Evolutionary conservation across 2,888 invertebrate genomes (phyloP).

Genomic region (Steinernema hermaphroditum): DNA sequence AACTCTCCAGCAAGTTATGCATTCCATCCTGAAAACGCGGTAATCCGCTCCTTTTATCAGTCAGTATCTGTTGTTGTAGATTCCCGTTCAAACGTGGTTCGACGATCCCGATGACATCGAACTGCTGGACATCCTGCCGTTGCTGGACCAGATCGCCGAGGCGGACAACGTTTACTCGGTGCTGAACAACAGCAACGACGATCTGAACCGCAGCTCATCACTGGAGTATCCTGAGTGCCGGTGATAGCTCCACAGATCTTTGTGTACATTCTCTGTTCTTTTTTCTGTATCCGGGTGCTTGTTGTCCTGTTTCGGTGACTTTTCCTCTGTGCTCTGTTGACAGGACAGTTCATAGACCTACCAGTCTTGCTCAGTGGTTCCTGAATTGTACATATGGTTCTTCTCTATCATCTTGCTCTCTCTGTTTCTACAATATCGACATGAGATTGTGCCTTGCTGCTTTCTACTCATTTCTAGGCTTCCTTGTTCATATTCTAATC

Average conservation of each 20-base stretch:
- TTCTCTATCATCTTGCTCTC: background rate
- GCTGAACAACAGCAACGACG: conserved; percentile 35
- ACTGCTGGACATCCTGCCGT: conserved; percentile 91
- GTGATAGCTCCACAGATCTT: background rate
- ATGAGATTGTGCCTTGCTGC: conserved; percentile 18
- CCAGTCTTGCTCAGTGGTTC: conserved; percentile 14
- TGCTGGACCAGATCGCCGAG: conserved; percentile 93
- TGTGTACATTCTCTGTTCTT: conserved; percentile 3
- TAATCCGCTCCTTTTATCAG: conserved; percentile 73
- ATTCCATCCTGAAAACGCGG: conserved; percentile 99
- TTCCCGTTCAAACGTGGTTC: conserved; percentile 99
- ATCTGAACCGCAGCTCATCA: conserved; percentile 22
- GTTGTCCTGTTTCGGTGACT: background rate
- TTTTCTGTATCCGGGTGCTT: conserved; percentile 9
- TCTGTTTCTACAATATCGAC: background rate
- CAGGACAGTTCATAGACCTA: conserved; percentile 6
- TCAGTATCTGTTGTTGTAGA: conserved; percentile 69
- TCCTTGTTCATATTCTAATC: background rate
- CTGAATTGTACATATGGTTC: conserved; percentile 5
- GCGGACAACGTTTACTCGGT: conserved; percentile 80
- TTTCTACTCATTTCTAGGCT: background rate
- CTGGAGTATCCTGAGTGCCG: conserved; percentile 10
- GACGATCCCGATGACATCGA: conserved; percentile 98
- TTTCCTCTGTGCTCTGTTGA: background rate
- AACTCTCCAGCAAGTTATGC: conserved; percentile 99